phyloP scores from a whole-genome alignment of 2,113 vertebrate genomes.

The Lepus timidus region DNA sequence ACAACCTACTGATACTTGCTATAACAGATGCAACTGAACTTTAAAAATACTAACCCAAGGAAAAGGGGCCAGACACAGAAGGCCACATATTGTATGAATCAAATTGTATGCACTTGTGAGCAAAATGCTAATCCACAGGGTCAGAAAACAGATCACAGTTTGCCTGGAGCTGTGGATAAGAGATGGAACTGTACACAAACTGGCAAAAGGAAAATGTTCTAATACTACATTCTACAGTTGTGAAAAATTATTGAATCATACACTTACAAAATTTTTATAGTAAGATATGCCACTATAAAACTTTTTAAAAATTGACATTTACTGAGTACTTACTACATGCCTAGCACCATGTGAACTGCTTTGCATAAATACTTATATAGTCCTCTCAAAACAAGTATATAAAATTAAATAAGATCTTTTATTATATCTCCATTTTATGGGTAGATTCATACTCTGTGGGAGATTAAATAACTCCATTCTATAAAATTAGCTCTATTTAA shows the following conservation, averaged over 20 bases:
- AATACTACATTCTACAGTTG: neutral
- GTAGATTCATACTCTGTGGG: neutral
- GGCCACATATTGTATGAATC: neutral
- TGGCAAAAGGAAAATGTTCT: neutral
- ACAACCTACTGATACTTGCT: neutral
- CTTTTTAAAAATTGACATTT: neutral
- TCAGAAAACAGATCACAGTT: neutral
- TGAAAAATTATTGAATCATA: slow-evolving; percentile 34
- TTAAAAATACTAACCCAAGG: neutral
- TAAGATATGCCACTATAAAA: neutral
- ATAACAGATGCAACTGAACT: neutral
- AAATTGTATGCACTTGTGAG: neutral
- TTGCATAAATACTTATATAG: neutral
- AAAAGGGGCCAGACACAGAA: neutral
- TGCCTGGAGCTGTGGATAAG: neutral
- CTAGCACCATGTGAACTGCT: neutral
- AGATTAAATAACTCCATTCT: neutral
- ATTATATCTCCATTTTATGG: neutral
- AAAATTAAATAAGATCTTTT: neutral
- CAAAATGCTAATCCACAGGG: neutral
- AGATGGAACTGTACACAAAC: neutral
- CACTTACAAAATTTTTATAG: neutral
- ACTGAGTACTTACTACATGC: neutral
- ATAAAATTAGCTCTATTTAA: neutral
- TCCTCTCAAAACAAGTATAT: neutral